A percentile compares a stretch with the other conserved stretches of the same genome.
These are phyloP conservation scores for Drosophila yooni DNA, from an alignment of 2,888 invertebrate genomes.

Conservation along the genomic window DNA sequence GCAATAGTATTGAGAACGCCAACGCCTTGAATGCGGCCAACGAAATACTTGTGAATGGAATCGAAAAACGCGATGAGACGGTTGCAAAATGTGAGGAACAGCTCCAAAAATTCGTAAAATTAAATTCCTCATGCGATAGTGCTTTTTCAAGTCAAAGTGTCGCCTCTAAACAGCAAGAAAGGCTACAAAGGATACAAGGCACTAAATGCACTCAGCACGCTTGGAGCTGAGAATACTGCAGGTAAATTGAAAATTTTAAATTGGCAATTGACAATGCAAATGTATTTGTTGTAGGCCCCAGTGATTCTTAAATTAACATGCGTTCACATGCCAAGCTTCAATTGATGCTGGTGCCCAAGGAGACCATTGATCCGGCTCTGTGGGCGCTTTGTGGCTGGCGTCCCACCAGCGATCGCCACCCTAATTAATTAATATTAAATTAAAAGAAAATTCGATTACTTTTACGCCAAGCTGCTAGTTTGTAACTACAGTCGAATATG, in stretches of 20 bases:
- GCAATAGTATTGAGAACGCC: not conserved
- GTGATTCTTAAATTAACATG: not conserved
- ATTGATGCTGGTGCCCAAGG: constrained; percentile 3
- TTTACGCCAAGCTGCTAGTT: too few relatives aligned
- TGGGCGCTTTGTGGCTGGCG: constrained; percentile 31
- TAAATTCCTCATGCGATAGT: not conserved
- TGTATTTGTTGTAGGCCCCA: not conserved
- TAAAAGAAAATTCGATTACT: not conserved
- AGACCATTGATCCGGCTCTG: constrained; percentile 10
- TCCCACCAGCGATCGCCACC: not conserved
- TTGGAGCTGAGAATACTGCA: constrained; percentile 9
- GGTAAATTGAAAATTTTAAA: not conserved
- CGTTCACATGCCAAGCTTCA: constrained; percentile 11
- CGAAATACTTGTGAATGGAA: constrained; percentile 29
- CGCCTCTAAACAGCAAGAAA: not conserved
- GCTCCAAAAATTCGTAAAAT: not conserved
- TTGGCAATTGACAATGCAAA: too few relatives aligned
- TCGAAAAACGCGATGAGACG: constrained; percentile 15
- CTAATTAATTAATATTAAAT: not conserved
- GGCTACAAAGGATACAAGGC: not conserved
- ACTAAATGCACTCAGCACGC: not conserved
- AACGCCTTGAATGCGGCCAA: constrained; percentile 10
- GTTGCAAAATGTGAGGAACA: constrained; percentile 18
- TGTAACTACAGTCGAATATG: too few relatives aligned
- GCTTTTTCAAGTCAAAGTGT: not conserved